phyloP scores from a whole-genome alignment of 2,888 invertebrate genomes.

The Keiferia lycopersicella region DNA sequence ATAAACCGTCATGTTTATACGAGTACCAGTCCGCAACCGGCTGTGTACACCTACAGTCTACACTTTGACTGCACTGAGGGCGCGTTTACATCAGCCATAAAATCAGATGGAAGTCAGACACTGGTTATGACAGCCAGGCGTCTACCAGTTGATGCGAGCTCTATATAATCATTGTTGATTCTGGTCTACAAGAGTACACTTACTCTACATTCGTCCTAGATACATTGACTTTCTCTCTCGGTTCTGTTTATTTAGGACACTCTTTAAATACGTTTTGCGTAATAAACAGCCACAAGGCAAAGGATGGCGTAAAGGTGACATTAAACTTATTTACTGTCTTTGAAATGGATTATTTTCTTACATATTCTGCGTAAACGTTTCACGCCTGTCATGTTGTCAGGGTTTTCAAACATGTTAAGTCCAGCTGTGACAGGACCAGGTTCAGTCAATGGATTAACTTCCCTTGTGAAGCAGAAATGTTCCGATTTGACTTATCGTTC shows the following conservation, averaged over 20 bases:
- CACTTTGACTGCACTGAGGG: slow-evolving; percentile 39
- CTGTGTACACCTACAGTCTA: slow-evolving; percentile 53
- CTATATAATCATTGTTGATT: slow-evolving; percentile 9
- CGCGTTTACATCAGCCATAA: slow-evolving; percentile 28
- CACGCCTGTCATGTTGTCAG: background rate
- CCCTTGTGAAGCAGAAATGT: slow-evolving; percentile 4
- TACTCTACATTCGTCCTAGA: slow-evolving; percentile 36
- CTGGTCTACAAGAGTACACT: slow-evolving; percentile 24
- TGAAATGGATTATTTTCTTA: background rate
- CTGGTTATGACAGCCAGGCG: background rate
- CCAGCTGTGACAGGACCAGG: background rate
- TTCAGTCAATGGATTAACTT: background rate
- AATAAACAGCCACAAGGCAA: background rate
- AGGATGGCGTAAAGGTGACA: background rate
- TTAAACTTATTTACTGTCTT: background rate
- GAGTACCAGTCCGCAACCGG: slow-evolving; percentile 61
- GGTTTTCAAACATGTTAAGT: background rate
- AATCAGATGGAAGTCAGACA: slow-evolving; percentile 42
- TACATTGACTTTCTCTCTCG: slow-evolving; percentile 16
- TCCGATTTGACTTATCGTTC: background rate
- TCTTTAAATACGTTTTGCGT: background rate
- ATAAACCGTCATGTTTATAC: slow-evolving; percentile 79
- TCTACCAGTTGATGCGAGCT: slow-evolving; percentile 29
- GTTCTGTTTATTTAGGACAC: slow-evolving; percentile 5
- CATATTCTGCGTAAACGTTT: background rate